Evolutionary conservation across 1,140 invertebrate genomes (phyloP).

Genomic region (Cotesia vestalis): DNA sequence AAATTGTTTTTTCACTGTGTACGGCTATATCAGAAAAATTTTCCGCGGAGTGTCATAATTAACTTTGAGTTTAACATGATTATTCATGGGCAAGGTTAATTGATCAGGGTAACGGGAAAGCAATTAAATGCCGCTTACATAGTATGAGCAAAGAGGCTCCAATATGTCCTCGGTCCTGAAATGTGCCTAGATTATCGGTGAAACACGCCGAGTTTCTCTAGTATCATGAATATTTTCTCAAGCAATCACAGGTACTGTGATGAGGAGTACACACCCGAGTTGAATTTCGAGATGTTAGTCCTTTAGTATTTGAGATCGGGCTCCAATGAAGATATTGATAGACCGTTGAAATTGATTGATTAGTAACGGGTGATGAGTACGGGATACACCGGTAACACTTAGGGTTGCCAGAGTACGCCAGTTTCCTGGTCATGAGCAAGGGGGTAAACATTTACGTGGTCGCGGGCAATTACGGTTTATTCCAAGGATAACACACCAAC

Average conservation of each 20-base stretch:
- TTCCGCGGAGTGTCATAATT: no score
- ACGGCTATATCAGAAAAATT: no score
- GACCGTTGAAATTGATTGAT: background rate
- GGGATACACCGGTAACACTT: background rate
- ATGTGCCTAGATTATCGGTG: conserved; percentile 6
- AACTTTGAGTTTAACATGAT: conserved; percentile 17
- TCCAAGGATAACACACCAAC: conserved; percentile 15
- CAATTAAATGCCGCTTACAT: conserved; percentile 22
- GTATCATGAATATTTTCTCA: conserved; percentile 8
- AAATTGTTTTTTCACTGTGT: no score
- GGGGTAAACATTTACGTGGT: conserved; percentile 8
- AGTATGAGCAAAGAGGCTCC: background rate
- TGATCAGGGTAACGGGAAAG: conserved; percentile 23
- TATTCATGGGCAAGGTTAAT: conserved; percentile 38
- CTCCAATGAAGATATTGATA: no score
- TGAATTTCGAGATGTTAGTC: no score
- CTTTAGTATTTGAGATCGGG: no score
- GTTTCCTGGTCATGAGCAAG: background rate
- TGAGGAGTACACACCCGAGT: background rate
- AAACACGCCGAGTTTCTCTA: background rate
- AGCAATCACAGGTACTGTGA: background rate
- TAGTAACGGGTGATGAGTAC: background rate
- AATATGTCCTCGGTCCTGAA: background rate
- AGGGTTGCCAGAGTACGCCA: background rate
- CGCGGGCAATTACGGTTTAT: conserved; percentile 7